Evolutionary conservation across 35 echinoderm and acorn worm species (phyloP).

Genomic region (Stichopus chloronotus): DNA sequence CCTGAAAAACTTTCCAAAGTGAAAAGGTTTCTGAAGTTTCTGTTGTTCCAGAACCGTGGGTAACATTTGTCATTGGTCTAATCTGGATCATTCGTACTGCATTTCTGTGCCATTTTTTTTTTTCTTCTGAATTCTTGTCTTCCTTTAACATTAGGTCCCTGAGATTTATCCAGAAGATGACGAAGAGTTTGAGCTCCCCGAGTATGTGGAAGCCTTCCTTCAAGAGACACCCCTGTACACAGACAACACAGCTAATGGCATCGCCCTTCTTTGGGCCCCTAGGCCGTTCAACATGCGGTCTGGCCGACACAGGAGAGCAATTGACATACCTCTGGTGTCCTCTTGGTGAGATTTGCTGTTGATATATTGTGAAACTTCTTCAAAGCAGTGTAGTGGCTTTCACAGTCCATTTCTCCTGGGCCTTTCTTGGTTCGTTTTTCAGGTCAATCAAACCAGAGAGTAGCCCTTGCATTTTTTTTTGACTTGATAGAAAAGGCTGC

Average conservation of each 20-base stretch:
- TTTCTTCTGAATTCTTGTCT: not conserved
- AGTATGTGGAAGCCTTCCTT: slow-evolving; percentile 86
- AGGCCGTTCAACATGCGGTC: slow-evolving; percentile 93
- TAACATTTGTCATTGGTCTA: no score
- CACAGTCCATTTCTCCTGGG: no score
- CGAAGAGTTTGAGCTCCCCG: slow-evolving; percentile 98
- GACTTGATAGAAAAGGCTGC: no score
- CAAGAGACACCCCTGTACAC: slow-evolving; percentile 97
- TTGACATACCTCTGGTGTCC: slow-evolving; percentile 90
- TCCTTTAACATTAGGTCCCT: slow-evolving; percentile 21
- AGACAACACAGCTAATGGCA: slow-evolving; percentile 97
- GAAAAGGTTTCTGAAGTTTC: no score
- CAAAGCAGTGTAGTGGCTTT: no score
- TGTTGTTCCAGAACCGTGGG: no score
- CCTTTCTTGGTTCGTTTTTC: no score
- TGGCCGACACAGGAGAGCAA: slow-evolving; percentile 86
- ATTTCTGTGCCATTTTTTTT: not conserved
- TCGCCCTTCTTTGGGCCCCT: slow-evolving; percentile 94
- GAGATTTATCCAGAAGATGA: slow-evolving; percentile 93
- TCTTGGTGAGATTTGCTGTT: slow-evolving; percentile 69
- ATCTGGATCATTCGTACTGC: not conserved
- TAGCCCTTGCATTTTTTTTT: no score
- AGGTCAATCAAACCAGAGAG: no score
- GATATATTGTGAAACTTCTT: no score
- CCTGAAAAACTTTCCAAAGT: no score